These are phyloP conservation scores for Pseudorectes ferrugineus DNA, from an alignment of 2,113 vertebrate genomes.

Conservation along the genomic window DNA sequence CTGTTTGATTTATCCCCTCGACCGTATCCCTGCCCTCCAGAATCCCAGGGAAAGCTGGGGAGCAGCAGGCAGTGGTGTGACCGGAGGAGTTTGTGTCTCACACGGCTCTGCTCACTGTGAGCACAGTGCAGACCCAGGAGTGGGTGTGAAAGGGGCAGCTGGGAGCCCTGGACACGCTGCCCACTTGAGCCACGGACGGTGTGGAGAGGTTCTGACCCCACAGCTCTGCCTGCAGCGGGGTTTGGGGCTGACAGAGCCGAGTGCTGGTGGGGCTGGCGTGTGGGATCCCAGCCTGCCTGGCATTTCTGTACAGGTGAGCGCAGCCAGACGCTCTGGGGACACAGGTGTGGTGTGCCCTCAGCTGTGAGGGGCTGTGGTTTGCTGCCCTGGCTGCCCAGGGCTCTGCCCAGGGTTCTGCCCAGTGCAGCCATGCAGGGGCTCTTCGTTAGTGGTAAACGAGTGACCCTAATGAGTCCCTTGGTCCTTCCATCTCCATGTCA, in stretches of 20 bases:
- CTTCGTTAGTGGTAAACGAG: background rate
- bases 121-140: background rate
- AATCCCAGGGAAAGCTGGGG: background rate
- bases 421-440: background rate
- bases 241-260: background rate
- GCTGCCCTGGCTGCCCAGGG: background rate
- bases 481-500: background rate
- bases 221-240: background rate
- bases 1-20: background rate
- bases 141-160: background rate
- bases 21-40: background rate
- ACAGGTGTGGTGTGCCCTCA: background rate
- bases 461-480: background rate
- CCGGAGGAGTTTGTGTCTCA: background rate
- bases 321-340: background rate
- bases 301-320: fast-evolving
- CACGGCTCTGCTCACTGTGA: background rate
- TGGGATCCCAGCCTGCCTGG: background rate
- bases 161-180: fast-evolving
- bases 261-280: fast-evolving
- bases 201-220: background rate
- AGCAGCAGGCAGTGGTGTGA: background rate
- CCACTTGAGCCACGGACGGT: fast-evolving
- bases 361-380: background rate
- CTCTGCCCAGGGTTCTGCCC: background rate